Evolutionary conservation across 2,113 vertebrate genomes (phyloP), one percentile per base, ranked within the genome.

Genomic region (Cricetomys ansorgei): DNA sequence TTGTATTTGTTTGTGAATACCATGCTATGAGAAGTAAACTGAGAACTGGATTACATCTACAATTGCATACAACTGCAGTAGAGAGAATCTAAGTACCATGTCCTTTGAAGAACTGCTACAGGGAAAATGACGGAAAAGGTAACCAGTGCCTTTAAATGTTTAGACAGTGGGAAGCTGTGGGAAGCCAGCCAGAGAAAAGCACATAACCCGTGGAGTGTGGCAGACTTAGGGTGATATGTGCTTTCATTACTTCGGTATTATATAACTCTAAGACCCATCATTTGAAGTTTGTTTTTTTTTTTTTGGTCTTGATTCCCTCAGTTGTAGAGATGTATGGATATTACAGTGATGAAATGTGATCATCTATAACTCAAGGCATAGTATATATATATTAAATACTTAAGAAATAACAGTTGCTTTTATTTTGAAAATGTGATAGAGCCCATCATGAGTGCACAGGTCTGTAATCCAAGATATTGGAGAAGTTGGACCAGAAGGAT

Each of bases 351-450:
- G 79, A 79, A 93, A 57, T 92, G 15, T 84, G 87, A 70, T 86
- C 50, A 72, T 77, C 40, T 64, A 94, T 55, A 91, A 43, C 31
- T 94, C 70, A 88, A 23, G 34, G 13, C 16, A 40, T 87, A 70
- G 7, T 69, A 31, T n/a, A 13, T n/a, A 13, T n/a, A 85, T 75
- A 83, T 43, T 77, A 90, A 94, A 10, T 90, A 37, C 17, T 91
- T 95, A 97, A 92, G 48, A 95, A 91, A 92, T 93, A 76, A 48
- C 37, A 88, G 31, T 21, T 50, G 13, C 10, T 96, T 5, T 92
- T 95, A 72, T 80, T 17, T 91, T 92, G 87, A 45, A 75, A 95
- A 94, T 37, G 77, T 85, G 79, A 81, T 67, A 88, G 5, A 62
- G 50, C 40, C 10, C 25, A 45, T n/a, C 37, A 21, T 62, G 3